phyloP scores from a whole-genome alignment of 2,113 vertebrate species.

The Laticauda colubrina region DNA sequence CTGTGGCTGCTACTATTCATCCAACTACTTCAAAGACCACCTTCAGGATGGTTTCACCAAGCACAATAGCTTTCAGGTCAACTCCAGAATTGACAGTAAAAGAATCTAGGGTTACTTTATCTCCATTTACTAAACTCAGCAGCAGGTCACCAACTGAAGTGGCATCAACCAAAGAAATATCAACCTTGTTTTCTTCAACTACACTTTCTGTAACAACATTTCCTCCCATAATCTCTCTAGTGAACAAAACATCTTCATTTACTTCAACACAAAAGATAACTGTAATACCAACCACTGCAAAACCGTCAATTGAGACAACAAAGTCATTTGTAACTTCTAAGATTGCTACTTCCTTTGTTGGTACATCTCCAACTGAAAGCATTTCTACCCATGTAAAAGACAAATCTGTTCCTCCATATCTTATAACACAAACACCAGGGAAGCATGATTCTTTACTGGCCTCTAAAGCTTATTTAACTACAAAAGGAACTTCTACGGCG shows the following conservation, averaged over 20 bases:
- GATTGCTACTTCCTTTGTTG: not conserved
- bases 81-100: not conserved
- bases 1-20: constrained; percentile 11
- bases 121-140: constrained; percentile 25
- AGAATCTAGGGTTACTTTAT: constrained; percentile 20
- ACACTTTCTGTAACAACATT: constrained; percentile 28
- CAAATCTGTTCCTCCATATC: constrained; percentile 30
- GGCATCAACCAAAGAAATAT: constrained; percentile 9
- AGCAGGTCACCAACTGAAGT: constrained; percentile 13
- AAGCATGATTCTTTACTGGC: constrained; percentile 43
- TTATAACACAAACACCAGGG: constrained; percentile 31
- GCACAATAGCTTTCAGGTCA: constrained; percentile 15
- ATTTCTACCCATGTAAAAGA: constrained; percentile 27
- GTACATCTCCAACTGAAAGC: constrained; percentile 47
- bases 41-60: constrained; percentile 21
- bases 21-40: not conserved
- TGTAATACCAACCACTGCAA: constrained; percentile 10
- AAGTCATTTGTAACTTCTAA: constrained; percentile 11
- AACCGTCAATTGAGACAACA: constrained; percentile 37
- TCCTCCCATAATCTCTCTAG: constrained; percentile 15
- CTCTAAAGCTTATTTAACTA: constrained; percentile 45
- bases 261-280: constrained; percentile 21
- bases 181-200: constrained; percentile 23
- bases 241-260: constrained; percentile 22
- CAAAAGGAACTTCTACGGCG: constrained; percentile 41